phyloP scores from a whole-genome alignment of 2,797 vertebrate genomes.

The Pitangus sulphuratus region DNA sequence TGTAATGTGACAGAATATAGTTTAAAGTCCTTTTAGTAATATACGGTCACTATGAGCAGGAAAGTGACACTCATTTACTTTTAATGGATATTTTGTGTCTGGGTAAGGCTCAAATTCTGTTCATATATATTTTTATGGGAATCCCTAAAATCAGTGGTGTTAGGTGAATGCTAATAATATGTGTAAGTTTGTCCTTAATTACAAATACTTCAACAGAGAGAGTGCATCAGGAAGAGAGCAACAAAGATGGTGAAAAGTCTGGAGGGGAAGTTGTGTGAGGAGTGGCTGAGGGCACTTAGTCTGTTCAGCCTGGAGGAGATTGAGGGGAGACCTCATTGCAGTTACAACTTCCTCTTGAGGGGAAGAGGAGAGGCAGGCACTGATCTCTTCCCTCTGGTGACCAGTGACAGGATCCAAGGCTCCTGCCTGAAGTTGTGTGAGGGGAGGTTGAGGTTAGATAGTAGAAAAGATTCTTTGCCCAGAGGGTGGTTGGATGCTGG shows the following conservation, averaged over 20 bases:
- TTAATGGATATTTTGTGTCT: not conserved
- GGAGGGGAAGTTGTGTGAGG: not conserved
- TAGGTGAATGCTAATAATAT: not conserved
- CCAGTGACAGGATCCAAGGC: not conserved
- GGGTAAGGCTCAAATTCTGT: not conserved
- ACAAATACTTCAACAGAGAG: not conserved
- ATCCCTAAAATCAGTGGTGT: not conserved
- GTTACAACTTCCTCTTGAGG: not conserved
- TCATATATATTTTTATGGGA: not conserved
- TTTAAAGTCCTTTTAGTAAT: not conserved
- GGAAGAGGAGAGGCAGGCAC: not conserved
- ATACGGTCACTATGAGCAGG: not conserved
- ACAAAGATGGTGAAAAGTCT: too few species aligned
- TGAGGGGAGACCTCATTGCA: not conserved
- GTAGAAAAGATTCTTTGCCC: not conserved
- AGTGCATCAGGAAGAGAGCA: not conserved
- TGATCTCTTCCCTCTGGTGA: not conserved
- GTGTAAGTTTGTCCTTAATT: not conserved
- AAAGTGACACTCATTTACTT: not conserved
- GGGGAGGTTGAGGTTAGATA: not conserved
- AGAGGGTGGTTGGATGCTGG: not conserved
- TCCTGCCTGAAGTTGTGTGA: not conserved
- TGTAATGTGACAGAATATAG: not conserved
- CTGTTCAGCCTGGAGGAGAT: not conserved
- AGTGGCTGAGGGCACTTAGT: not conserved